Percentiles rank a stretch among this genome's conserved stretches.
Evolutionary conservation across 2,888 invertebrate species (phyloP).

Genomic region (Rhyacophila evoluta): DNA sequence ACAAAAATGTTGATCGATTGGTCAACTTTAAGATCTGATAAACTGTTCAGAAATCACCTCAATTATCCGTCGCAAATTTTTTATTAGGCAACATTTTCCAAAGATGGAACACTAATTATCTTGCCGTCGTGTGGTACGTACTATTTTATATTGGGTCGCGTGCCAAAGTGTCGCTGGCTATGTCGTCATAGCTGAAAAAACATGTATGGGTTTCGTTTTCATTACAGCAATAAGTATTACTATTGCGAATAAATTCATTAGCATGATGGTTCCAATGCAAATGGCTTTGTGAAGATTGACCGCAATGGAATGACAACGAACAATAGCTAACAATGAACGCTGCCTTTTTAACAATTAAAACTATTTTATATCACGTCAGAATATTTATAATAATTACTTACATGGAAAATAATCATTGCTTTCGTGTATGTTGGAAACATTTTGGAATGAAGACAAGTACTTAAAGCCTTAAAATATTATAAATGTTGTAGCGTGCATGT

Average conservation of each 20-base stretch:
- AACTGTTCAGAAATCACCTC: not conserved
- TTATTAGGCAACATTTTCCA: not conserved
- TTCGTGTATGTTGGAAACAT: not conserved
- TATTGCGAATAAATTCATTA: slow-evolving; percentile 1
- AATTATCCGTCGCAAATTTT: not conserved
- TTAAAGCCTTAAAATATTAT: too few species aligned
- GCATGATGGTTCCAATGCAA: slow-evolving; percentile 18
- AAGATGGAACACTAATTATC: not conserved
- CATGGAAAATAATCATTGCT: too few species aligned
- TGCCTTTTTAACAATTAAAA: not conserved
- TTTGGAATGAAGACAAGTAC: not conserved
- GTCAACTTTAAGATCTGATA: not conserved
- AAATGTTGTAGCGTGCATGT: not conserved
- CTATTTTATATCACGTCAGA: too few species aligned
- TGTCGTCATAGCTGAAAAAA: not conserved
- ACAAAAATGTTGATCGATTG: not conserved
- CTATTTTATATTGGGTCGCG: not conserved
- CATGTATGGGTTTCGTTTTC: slow-evolving; percentile 20
- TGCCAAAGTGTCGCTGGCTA: not conserved
- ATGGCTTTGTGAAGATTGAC: not conserved
- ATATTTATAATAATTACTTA: too few species aligned
- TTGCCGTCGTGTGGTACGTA: not conserved
- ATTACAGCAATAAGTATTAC: not conserved
- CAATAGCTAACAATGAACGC: not conserved
- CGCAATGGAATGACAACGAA: not conserved